Base-by-base conservation (phyloP, 2,113 vertebrate species). In the Podiceps cristatus region DNA sequence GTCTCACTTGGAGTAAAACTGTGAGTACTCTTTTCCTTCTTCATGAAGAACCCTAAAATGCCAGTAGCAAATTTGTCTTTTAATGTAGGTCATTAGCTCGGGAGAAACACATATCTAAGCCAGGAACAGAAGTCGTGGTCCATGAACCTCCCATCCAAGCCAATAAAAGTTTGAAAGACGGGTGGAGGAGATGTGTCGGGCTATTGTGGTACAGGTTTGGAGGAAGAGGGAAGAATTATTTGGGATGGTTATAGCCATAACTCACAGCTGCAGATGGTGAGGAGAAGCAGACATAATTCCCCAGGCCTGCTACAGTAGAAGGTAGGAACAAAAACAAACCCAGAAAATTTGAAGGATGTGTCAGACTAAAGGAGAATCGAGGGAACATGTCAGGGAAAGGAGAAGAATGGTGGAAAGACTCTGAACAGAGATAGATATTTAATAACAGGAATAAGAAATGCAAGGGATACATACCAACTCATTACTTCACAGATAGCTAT, bases 1-100 rank as follows among this genome's bases (percentile, higher is more conserved):
- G 99, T 68, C 99, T 99, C 72, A 97, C 97, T 68, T 99, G 99
- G 99, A 99, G 98, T 98, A 99, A 99, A 97, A 99, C 93, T 33
- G 99, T 99, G 96, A 99, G 99, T 99, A 72, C 49, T 69, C 58
- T 31, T 31, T 64, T 52, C 42, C 14, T 71, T 86, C 64, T 68
- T 72, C 31, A 37, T 53, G 35, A 60, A 75, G 60, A 81, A 71
- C 37, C 40, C 13, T 53, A 50, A 88, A 88, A 81, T 40, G 42
- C 12, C 37, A 72, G 44, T 62, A 74, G 66, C 18, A 19, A 49
- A 2, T 60, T 8, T 52, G 15, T 68, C 59, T 59, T 83, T 47
- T 71, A 66, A 71, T 71, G 28, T 0, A 4, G 29, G 13, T 78
- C n/a, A 52, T 71, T 77, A 86, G 23, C 28, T 89, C 62, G 62